These are phyloP conservation scores for Epizoanthus rinbou DNA, from an alignment of 92 coral and sea anemone genomes.

Conservation along the genomic window DNA sequence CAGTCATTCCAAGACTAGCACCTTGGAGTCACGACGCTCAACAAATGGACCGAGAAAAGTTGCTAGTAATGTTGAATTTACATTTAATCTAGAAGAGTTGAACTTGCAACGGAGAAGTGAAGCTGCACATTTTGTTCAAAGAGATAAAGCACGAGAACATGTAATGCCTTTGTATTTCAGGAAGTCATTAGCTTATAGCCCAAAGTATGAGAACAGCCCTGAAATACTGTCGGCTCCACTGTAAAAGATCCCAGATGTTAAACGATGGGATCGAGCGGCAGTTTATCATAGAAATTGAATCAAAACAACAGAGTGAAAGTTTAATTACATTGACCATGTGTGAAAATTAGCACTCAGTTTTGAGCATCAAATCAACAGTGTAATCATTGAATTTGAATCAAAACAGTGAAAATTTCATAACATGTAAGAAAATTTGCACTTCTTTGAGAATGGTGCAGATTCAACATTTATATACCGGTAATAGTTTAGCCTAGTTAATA, in stretches of 20 bases:
- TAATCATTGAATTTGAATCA: too few species aligned
- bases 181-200: conserved; percentile 93
- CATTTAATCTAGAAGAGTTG: conserved; percentile 77
- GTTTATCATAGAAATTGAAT: too few species aligned
- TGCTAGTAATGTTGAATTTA: conserved; percentile 71
- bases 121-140: conserved; percentile 44
- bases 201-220: conserved; percentile 71
- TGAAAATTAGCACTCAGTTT: too few species aligned
- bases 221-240: conserved; percentile 84
- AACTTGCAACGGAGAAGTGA: conserved; percentile 70
- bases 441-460: too few species aligned
- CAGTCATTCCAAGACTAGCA: conserved; percentile 32
- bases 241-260: not conserved
- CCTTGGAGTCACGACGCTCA: conserved; percentile 42
- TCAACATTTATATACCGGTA: too few species aligned
- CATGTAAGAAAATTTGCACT: too few species aligned
- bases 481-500: too few species aligned
- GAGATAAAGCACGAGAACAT: conserved; percentile 54
- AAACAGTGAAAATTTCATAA: too few species aligned
- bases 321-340: too few species aligned
- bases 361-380: too few species aligned
- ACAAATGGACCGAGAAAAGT: conserved; percentile 39
- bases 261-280: too few species aligned
- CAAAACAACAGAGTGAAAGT: too few species aligned
- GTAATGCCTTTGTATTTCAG: conserved; percentile 84